Percentiles rank a stretch among this genome's conserved stretches.
phyloP scores from a whole-genome alignment of 1,140 invertebrate genomes.

The Sycobia sp. region DNA sequence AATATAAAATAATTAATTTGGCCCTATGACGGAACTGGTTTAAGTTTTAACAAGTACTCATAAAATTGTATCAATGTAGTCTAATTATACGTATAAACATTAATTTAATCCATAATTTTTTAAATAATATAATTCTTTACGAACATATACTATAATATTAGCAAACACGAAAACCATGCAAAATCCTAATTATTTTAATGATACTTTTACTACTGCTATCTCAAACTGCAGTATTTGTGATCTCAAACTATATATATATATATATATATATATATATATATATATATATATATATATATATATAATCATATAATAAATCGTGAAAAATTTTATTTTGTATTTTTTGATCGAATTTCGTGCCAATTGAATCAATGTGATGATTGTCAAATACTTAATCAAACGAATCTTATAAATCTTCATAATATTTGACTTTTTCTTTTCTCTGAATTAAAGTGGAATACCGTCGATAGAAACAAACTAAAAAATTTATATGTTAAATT shows the following conservation, averaged over 20 bases:
- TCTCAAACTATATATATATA: constrained; percentile 30
- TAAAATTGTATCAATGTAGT: no score
- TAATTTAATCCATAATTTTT: no score
- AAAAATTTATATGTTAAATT: constrained; percentile 1
- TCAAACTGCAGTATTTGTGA: constrained; percentile 31
- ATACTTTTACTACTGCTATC: constrained; percentile 20
- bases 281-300: no score
- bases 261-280: no score
- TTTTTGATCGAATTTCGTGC: constrained; percentile 29
- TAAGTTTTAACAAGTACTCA: no score
- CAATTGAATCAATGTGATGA: constrained; percentile 25
- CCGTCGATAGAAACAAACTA: neutral
- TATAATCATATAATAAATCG: constrained; percentile 16
- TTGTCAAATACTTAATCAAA: constrained; percentile 24
- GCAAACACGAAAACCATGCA: no score
- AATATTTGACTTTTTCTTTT: constrained; percentile 11
- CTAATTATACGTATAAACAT: no score
- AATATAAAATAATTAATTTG: no score
- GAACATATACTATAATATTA: no score
- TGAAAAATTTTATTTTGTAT: constrained; percentile 17
- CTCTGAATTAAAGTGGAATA: neutral
- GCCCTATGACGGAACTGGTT: no score
- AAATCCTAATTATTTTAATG: no score
- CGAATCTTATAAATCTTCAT: constrained; percentile 8
- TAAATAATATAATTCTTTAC: no score